Conservation (phyloP, 2,113 vertebrate genomes). For the Anguilla japonica region DNA sequence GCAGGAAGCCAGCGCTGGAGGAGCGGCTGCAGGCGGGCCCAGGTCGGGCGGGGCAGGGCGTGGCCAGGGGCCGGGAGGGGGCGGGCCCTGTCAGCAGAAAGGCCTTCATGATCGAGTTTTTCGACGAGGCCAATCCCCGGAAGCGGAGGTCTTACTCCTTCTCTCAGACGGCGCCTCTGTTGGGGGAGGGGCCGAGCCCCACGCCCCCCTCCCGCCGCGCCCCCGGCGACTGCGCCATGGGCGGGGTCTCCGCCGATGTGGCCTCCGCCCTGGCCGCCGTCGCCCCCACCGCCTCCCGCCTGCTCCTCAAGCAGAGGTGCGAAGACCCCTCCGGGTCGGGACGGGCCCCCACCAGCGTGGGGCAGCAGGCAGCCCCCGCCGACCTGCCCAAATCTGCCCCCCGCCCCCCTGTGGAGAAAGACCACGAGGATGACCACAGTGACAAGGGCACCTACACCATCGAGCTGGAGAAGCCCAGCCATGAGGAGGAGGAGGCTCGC, state of each 20-base stretch:
- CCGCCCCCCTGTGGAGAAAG: constrained; percentile 67
- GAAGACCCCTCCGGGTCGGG: constrained; percentile 84
- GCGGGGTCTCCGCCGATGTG: constrained; percentile 53
- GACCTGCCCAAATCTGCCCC: constrained; percentile 70
- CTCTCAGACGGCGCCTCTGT: constrained; percentile 80
- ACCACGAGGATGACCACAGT: constrained; percentile 88
- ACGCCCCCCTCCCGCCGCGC: constrained; percentile 72
- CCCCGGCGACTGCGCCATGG: constrained; percentile 45
- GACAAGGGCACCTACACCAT: constrained; percentile 96
- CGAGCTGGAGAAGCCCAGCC: constrained; percentile 89
- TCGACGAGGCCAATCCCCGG: constrained; percentile 88
- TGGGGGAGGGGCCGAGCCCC: constrained; percentile 76
- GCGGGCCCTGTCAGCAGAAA: constrained; percentile 73
- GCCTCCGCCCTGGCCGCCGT: constrained; percentile 65
- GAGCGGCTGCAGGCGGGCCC: constrained; percentile 77
- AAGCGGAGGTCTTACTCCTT: constrained; percentile 91
- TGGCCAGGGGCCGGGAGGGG: constrained; percentile 66
- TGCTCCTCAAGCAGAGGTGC: constrained; percentile 87
- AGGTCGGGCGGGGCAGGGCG: constrained; percentile 34
- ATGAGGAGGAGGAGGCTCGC: constrained; percentile 90
- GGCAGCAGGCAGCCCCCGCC: constrained; percentile 78
- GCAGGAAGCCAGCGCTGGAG: constrained; percentile 80
- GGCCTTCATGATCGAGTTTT: constrained; percentile 93
- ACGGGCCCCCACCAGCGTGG: constrained; percentile 80
- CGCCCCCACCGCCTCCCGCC: constrained; percentile 63